These are phyloP conservation scores for Hippocampus comes DNA, from an alignment of 2,113 vertebrate genomes.

Conservation along the genomic window DNA sequence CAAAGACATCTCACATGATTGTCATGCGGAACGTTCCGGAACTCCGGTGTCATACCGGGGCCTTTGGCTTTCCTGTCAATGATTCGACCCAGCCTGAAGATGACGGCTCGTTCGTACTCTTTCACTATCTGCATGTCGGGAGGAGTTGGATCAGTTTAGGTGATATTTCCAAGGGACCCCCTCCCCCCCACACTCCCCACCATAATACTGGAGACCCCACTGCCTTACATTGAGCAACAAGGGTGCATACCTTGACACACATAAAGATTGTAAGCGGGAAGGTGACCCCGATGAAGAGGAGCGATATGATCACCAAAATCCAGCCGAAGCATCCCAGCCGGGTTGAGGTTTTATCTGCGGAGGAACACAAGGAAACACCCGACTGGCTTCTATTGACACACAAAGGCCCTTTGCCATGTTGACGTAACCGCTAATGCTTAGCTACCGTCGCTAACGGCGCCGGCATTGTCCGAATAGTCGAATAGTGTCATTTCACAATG, in stretches of 20 bases:
- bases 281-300: slow-evolving; percentile 72
- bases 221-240: not conserved
- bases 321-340: slow-evolving; percentile 78
- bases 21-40: not conserved
- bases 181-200: too few species aligned
- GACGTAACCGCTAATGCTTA: not conserved
- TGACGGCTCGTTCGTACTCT: slow-evolving; percentile 85
- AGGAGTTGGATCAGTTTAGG: not conserved
- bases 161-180: not conserved
- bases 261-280: slow-evolving; percentile 81
- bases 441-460: not conserved
- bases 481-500: not conserved
- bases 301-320: slow-evolving; percentile 76
- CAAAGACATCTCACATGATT: not conserved
- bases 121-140: slow-evolving; percentile 74
- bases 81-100: slow-evolving; percentile 82
- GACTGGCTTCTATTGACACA: not conserved
- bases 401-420: not conserved
- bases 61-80: slow-evolving; percentile 80
- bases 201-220: too few species aligned
- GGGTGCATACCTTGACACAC: slow-evolving; percentile 79
- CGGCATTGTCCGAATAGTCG: not conserved
- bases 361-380: not conserved
- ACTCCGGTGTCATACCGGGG: slow-evolving; percentile 66
- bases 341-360: slow-evolving; percentile 63